Percentiles rank a stretch among this genome's conserved stretches.
Evolutionary conservation across 1,140 invertebrate species (phyloP).

Genomic region (Sycophaga agraensis): DNA sequence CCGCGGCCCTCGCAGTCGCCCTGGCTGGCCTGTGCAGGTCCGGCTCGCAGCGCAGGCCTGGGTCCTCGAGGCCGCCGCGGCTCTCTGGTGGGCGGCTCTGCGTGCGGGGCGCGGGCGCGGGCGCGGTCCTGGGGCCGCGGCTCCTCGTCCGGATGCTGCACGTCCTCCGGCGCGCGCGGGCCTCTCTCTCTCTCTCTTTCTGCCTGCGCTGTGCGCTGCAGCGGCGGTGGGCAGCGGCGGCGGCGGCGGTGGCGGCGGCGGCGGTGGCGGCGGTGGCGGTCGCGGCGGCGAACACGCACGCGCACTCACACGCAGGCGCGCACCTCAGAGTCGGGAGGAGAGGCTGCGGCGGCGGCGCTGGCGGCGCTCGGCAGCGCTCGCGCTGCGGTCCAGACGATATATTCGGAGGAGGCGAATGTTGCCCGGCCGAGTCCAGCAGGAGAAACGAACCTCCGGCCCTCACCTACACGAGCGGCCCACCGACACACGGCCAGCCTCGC

Average conservation of each 20-base stretch:
- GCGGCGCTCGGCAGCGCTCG: conserved; percentile 6
- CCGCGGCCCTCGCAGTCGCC: no score
- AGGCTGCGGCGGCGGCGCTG: background rate
- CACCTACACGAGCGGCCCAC: conserved; percentile 9
- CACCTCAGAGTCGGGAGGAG: no score
- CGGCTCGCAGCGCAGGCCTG: no score
- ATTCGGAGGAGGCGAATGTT: conserved; percentile 23
- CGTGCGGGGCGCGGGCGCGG: no score
- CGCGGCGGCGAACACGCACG: conserved; percentile 3
- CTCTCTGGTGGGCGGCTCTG: no score
- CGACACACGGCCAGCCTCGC: no score
- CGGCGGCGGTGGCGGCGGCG: conserved; percentile 1
- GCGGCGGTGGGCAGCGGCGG: conserved; percentile 1
- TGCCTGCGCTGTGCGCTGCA: no score
- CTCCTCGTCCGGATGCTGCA: conserved; percentile 15
- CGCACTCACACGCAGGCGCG: conserved; percentile 13
- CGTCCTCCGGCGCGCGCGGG: conserved; percentile 21
- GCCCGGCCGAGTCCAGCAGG: conserved; percentile 4
- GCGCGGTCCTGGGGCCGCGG: conserved; percentile 4
- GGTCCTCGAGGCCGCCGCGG: conserved; percentile 3
- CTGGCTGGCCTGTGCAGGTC: no score
- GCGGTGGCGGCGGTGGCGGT: background rate
- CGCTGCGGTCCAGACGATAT: conserved; percentile 24
- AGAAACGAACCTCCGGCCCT: background rate
- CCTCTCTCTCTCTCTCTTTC: conserved; percentile 24